Evolutionary conservation across 2,888 invertebrate species (phyloP), one percentile per base, ranked within the genome.

Genomic region (Drosophila subquinaria): DNA sequence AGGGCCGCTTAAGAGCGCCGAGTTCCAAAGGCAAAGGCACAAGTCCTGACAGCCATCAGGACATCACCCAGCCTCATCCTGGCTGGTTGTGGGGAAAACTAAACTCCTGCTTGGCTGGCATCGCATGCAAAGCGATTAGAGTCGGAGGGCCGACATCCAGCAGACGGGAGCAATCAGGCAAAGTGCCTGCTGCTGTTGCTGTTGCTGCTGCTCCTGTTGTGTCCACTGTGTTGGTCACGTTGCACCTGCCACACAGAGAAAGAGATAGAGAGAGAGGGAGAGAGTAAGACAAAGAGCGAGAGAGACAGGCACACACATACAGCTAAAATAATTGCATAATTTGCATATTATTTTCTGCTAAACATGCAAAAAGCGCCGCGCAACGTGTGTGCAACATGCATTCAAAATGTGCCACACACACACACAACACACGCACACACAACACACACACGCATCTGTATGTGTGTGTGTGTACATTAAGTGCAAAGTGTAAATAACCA

Each of bases 311-410:
- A 56, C 59, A 51, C 62, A 70, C 43, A 57, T 15, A 52, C 47
- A 69, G 79, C 81, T 84, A 88, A 90, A 90, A 90, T 90, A 90
- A 90, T 89, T 90, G 90, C 90, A 90, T 90, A 90, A 89, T 89
- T 89, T 89, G 89, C 89, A 90, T 90, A 88, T 87, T 89, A 82
- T 81, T 89, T 89, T 89, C 76, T 84, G 90, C 87, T 83, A 82
- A 88, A 82, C 83, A 79, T 82, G 91, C 90, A 89, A 89, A 87
- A 90, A 87, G 81, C 79, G 62, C 71, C 88, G 82, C 84, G 89
- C 76, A 57, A 56, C 64, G 76, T 76, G 77, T 76, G 67, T 79
- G 84, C 84, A 88, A 76, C 87, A 87, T 83, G 88, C 88, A 88
- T 83, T 86, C 82, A 75, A 50, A 74, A 84, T 69, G 73, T 69